A percentile compares a stretch with the other conserved stretches of the same genome.
Evolutionary conservation across 2,888 invertebrate genomes (phyloP).

Genomic region (Tenthredo scrophulariae): DNA sequence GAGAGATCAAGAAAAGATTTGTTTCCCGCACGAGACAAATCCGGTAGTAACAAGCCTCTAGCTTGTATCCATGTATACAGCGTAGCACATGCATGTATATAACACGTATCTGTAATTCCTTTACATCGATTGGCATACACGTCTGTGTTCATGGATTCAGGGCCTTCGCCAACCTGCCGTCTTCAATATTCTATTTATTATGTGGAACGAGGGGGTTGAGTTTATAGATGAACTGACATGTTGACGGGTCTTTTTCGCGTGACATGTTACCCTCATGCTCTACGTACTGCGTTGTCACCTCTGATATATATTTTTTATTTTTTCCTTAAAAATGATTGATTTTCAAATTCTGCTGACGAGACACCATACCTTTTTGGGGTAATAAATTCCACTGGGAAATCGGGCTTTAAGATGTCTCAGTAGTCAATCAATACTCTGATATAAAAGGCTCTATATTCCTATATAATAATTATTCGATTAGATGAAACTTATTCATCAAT

Average conservation of each 20-base stretch:
- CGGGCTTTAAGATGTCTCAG: neutral
- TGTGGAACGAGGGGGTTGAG: neutral
- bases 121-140: conserved; percentile 17
- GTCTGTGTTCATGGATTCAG: conserved; percentile 17
- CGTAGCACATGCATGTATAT: neutral
- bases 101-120: neutral
- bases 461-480: neutral
- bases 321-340: conserved; percentile 7
- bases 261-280: neutral
- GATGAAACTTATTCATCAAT: neutral
- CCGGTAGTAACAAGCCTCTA: conserved; percentile 52
- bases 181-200: conserved; percentile 42
- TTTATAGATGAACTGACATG: conserved; percentile 21
- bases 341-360: neutral
- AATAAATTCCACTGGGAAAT: neutral
- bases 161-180: conserved; percentile 16
- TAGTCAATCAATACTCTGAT: neutral
- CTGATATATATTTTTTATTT: neutral
- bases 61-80: neutral
- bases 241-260: conserved; percentile 18
- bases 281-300: neutral
- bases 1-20: conserved; percentile 52
- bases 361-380: neutral
- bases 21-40: conserved; percentile 53
- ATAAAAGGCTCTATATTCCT: neutral